Conservation (phyloP, 2,888 invertebrate species). For the Atrina japonica region DNA sequence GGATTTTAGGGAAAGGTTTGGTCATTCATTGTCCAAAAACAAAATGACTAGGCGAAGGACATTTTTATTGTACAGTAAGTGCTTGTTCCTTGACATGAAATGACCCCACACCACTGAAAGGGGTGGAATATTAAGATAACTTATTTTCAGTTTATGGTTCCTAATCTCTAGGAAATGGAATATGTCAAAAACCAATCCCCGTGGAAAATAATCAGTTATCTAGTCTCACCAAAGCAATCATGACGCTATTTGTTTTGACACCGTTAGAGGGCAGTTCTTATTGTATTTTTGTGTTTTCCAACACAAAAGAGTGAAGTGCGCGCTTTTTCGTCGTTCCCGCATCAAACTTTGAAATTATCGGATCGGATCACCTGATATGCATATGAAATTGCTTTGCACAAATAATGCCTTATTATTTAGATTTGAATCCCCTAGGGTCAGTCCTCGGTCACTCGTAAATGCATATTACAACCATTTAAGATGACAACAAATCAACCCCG, state of each 20-base stretch:
- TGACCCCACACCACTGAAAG: too few relatives aligned
- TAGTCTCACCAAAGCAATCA: background rate
- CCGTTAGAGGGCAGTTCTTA: conserved; percentile 27
- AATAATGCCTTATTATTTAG: conserved; percentile 16
- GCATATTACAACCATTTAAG: conserved; percentile 28
- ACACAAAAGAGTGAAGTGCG: conserved; percentile 18
- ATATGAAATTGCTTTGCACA: conserved; percentile 29
- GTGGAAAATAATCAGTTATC: conserved; percentile 2
- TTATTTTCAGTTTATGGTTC: conserved; percentile 27
- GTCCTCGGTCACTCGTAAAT: conserved; percentile 41
- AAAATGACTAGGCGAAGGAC: too few relatives aligned
- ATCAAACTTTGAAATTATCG: conserved; percentile 24
- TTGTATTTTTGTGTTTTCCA: conserved; percentile 17
- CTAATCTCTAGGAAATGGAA: conserved; percentile 23
- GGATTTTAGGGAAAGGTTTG: too few relatives aligned
- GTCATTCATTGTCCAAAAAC: background rate
- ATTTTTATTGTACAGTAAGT: too few relatives aligned
- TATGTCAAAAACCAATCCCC: conserved; percentile 10
- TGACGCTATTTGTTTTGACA: conserved; percentile 11
- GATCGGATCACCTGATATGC: conserved; percentile 27
- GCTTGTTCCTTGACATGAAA: too few relatives aligned
- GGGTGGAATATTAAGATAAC: conserved; percentile 14
- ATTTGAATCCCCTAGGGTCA: conserved; percentile 27
- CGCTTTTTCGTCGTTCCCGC: background rate
- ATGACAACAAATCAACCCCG: conserved; percentile 16